Evolutionary conservation across 2,888 invertebrate species (phyloP), one percentile per base, ranked within the genome.

Genomic region (Dione vanillae): DNA sequence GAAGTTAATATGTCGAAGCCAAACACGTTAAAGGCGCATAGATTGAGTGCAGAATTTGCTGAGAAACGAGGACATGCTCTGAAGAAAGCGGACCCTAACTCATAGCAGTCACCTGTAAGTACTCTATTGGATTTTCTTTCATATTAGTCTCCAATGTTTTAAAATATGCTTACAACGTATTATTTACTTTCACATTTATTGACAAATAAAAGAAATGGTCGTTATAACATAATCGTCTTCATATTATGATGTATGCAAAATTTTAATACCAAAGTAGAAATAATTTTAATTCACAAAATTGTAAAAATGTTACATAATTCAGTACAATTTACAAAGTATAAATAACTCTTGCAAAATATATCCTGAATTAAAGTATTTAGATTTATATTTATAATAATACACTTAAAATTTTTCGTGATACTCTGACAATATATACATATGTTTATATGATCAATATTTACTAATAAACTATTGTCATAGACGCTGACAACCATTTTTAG

Each of bases 81-180:
- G 83, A 92, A 89, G 86, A 92, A 92, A 82, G 78, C 85, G 67
- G 91, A 91, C 78, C 89, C 92, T 65, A 91, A 86, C 72, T 86
- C 91, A 91, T 93, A 93, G 93, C 93, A 93, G 86, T 86, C 90
- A 90, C 87, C 92, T 82, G 93, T 93, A 76, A 92, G 93, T 93
- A 78, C 52, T 65, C 70, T 72, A 69, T 62, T 58, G 52, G 20
- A 47, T 65, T 68, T 72, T 70, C 56, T 20, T 67, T 67, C 52
- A 67, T 54, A 9, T n/a, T 43, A 67, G 37, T 49, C 35, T 37
- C 2, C 1, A 35, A 49, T 20, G 12, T 59, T 9, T 43, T 20
- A 20, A 43, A 40, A 59, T 20, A 41, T 12, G 8, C 20, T 20
- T 52, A n/a, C 35, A 54, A 37, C 10, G 9, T 37, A 10, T 9